Percentiles rank a stretch among this genome's conserved stretches.
Conservation (phyloP, 2,888 invertebrate genomes). For the Ectropis crepuscularia region DNA sequence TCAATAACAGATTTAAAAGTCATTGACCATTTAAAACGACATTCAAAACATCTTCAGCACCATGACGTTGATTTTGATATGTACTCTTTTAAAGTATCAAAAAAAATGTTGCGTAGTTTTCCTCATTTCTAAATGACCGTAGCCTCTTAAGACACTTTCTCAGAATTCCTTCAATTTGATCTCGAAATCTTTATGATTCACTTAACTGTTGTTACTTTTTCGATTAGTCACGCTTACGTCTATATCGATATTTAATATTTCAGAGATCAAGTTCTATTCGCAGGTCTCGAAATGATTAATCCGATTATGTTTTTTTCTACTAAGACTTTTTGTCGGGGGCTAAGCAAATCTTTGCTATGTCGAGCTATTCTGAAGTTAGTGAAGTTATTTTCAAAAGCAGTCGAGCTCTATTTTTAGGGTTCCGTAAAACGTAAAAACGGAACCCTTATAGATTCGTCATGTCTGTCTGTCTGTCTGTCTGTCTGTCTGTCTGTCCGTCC, state of each 20-base stretch:
- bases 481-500: no score
- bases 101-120: constrained; percentile 15
- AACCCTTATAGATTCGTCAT: no score
- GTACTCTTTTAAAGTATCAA: constrained; percentile 9
- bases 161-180: constrained; percentile 25
- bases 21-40: constrained; percentile 16
- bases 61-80: constrained; percentile 19
- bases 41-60: constrained; percentile 7
- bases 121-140: constrained; percentile 29
- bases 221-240: constrained; percentile 13
- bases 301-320: no score
- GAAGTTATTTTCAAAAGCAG: no score
- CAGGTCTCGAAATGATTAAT: not conserved
- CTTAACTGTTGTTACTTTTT: constrained; percentile 8
- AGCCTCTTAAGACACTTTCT: constrained; percentile 15
- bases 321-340: no score
- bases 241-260: constrained; percentile 3
- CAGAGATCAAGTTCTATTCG: not conserved
- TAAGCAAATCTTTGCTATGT: no score
- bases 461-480: no score
- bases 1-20: constrained; percentile 5
- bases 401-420: no score
- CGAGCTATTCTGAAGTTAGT: no score
- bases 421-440: no score
- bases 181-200: constrained; percentile 10